Conservation (phyloP, 2,888 invertebrate species). For the Dinocampus coccinellae region DNA sequence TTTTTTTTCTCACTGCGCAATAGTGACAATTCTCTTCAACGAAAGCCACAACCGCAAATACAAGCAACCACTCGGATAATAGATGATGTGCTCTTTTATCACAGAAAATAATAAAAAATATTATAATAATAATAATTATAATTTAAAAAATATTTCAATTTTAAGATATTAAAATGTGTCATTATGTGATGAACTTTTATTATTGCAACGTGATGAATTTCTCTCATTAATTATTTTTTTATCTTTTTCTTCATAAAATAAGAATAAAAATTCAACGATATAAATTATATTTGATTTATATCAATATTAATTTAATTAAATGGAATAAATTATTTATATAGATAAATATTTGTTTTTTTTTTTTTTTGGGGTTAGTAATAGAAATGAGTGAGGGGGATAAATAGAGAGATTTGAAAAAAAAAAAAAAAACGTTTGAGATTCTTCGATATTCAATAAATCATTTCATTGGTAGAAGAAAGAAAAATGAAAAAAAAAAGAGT, state of each 20-base stretch:
- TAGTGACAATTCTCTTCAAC: conserved; percentile 45
- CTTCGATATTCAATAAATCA: conserved; percentile 56
- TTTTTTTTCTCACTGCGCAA: conserved; percentile 34
- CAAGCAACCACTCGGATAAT: conserved; percentile 58
- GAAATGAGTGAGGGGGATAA: background rate
- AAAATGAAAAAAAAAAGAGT: background rate
- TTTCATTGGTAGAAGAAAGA: background rate
- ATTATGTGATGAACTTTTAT: conserved; percentile 64
- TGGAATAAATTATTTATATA: too few relatives aligned
- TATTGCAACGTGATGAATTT: background rate
- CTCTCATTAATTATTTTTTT: background rate
- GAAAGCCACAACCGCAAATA: conserved; percentile 53
- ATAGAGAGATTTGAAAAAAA: background rate
- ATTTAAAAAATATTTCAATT: conserved; percentile 40
- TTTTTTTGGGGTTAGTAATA: background rate
- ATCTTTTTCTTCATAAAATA: background rate
- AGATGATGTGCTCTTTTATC: conserved; percentile 62
- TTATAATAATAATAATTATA: conserved; percentile 26
- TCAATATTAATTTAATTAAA: background rate
- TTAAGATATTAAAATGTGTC: conserved; percentile 69
- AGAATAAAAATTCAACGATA: too few relatives aligned
- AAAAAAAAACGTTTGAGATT: conserved; percentile 39
- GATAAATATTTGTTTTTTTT: too few relatives aligned
- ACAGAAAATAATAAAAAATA: conserved; percentile 35
- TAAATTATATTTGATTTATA: background rate